Base-by-base conservation (phyloP, 1,140 invertebrate species). In the Apocrypta bakeri region DNA sequence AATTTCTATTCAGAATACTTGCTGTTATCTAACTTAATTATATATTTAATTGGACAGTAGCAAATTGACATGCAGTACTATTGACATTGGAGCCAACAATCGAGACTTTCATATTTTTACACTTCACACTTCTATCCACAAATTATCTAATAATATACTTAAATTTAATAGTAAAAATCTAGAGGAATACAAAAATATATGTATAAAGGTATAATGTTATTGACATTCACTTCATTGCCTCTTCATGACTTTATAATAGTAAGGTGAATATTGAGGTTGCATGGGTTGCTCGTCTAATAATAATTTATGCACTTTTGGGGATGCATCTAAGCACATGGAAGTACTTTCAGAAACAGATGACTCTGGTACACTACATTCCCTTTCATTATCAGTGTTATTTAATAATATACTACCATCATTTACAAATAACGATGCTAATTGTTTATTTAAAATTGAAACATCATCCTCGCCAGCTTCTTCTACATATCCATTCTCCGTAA, bases 401-500 rank as follows among this genome's bases (percentile, higher is more conserved):
- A 37, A 11, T n/a, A 81, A 66, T 25, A 31, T 71, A 40, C 24
- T n/a, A 33, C 17, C 73, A 66, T 37, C 78, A 27, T 64, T 42
- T 25, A 79, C 31, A 25, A 64, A 75, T 37, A 83, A 29, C 21
- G 64, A 69, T 61, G 79, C 63, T 14, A 83, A n/a, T 48, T 69
- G 56, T 61, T 11, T 40, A 33, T 61, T 80, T n/a, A 83, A 61
- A 68, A 40, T 61, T 33, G 72, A 64, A n/a, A 83, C 7, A 37
- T 83, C 63, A 42, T 42, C 2, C 0, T 75, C 82, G 0, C 27
- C 29, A 37, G 66, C 12, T 24, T 81, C 83, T 63, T 80, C 83
- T 48, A 63, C 21, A 25, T 81, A 84, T 63, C 83, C 83, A 79
- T 81, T 81, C 56, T 84, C 83, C 12, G 11, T 6, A 73, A 84